Evolutionary conservation across 2,888 invertebrate species (phyloP).

Genomic region (Polymixis lichenea): DNA sequence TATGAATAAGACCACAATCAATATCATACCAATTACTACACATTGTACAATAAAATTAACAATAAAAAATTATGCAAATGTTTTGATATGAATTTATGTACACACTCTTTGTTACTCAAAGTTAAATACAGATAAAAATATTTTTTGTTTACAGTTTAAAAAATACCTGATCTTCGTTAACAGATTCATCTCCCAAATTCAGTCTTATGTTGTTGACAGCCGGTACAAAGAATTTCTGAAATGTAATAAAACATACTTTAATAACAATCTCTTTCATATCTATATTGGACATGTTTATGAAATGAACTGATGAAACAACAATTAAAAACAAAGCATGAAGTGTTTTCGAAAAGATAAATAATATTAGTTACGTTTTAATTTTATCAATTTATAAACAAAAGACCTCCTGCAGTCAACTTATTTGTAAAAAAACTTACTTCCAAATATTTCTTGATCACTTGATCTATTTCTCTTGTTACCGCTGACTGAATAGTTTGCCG

Average conservation of each 20-base stretch:
- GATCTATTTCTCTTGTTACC: conserved; percentile 94
- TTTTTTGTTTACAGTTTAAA: not conserved
- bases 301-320: not conserved
- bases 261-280: not conserved
- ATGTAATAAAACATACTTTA: conserved; percentile 62
- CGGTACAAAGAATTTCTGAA: conserved; percentile 95
- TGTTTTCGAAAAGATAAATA: conserved; percentile 1
- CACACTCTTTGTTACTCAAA: not conserved
- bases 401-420: not conserved
- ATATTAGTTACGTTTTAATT: not conserved
- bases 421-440: conserved; percentile 87
- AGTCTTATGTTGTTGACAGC: conserved; percentile 94
- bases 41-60: not conserved
- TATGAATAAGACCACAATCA: conserved; percentile 57
- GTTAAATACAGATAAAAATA: not conserved
- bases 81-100: not conserved
- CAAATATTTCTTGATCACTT: conserved; percentile 94
- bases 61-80: not conserved
- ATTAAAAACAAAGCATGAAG: not conserved
- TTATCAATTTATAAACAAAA: not conserved
- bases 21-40: not conserved
- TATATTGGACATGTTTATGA: not conserved
- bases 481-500: conserved; percentile 94
- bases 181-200: conserved; percentile 94
- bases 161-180: conserved; percentile 93